Evolutionary conservation across 2,888 invertebrate species (phyloP), one percentile per base, ranked within the genome.

Genomic region (Agrotis segetum): DNA sequence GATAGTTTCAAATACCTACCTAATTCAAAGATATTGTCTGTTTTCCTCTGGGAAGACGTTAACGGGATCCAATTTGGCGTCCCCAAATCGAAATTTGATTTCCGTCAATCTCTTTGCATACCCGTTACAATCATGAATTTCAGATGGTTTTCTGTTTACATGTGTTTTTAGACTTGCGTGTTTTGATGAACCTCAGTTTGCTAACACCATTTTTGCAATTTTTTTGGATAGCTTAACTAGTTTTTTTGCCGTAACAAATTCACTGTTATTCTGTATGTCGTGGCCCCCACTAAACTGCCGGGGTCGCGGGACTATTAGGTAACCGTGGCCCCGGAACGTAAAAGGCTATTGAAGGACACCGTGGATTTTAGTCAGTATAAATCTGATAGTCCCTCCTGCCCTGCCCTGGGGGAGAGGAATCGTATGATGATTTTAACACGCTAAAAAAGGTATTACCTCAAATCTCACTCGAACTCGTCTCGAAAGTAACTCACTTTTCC

Each of bases 91-190:
- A 79, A 79, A 79, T 69, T 73, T 77, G 79, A 78, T 81, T 82
- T 82, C 77, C 73, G 76, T 67, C 77, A 73, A 74, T 65, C 63
- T 79, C 67, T 85, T 84, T 73, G 76, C 85, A 85, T 84, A 77
- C 65, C 85, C 85, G 85, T 85, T 85, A 84, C 64, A 71, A 24
- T 81, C 82, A 81, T 85, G 85, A 85, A 85, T 74, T 85, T 84
- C 63, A 85, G 71, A 85, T 85, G 63, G 62, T 59, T 49, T 61
- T 69, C 47, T 77, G 77, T 74, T 85, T 72, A 72, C 62, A 68
- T 67, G 67, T 65, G 49, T 69, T 67, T 67, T 62, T 56, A 68
- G 29, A 13, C 44, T 60, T 29, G 46, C 60, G 60, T 21, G 63
- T 63, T 67, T 53, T 59, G 17, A 40, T 13, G 9, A 58, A 70